phyloP scores from a whole-genome alignment of 2,888 invertebrate species.

The Tiphia femorata region DNA sequence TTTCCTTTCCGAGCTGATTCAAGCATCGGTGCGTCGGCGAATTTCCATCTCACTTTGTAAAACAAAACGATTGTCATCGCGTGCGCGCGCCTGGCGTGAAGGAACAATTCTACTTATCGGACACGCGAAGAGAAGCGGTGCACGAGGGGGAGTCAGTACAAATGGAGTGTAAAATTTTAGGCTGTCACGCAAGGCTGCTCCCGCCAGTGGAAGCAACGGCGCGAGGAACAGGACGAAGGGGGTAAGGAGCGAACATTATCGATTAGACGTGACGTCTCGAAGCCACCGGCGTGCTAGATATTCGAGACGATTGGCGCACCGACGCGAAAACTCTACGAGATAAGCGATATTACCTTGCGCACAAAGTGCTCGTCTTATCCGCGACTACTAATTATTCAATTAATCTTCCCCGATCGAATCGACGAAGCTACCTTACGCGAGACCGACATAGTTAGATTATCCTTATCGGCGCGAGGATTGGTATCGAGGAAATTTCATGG shows the following conservation, averaged over 20 bases:
- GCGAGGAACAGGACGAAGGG: background rate
- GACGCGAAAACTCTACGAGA: too few relatives aligned
- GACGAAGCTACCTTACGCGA: too few relatives aligned
- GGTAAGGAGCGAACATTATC: slow-evolving; percentile 17
- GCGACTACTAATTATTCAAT: too few relatives aligned
- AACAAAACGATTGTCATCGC: background rate
- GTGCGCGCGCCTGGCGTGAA: slow-evolving; percentile 1
- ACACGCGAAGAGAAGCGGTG: background rate
- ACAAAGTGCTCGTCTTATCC: too few relatives aligned
- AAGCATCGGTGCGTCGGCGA: background rate
- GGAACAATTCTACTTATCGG: slow-evolving; percentile 1
- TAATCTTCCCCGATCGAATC: too few relatives aligned
- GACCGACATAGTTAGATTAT: too few relatives aligned
- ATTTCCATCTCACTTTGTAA: background rate
- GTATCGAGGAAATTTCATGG: slow-evolving; percentile 1
- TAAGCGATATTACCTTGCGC: slow-evolving; percentile 1
- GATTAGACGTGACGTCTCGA: slow-evolving; percentile 21
- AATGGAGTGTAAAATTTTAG: slow-evolving; percentile 28
- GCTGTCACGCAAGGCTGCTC: slow-evolving; percentile 10
- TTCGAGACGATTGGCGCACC: background rate
- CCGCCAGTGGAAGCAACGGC: slow-evolving; percentile 6
- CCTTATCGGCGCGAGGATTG: too few relatives aligned
- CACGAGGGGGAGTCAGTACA: slow-evolving; percentile 5
- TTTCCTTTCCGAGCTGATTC: background rate
- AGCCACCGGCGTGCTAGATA: slow-evolving; percentile 4